A percentile compares a stretch with the other conserved stretches of the same genome.
phyloP scores from a whole-genome alignment of 2,797 vertebrate species.

The Sebastolobus alascanus region DNA sequence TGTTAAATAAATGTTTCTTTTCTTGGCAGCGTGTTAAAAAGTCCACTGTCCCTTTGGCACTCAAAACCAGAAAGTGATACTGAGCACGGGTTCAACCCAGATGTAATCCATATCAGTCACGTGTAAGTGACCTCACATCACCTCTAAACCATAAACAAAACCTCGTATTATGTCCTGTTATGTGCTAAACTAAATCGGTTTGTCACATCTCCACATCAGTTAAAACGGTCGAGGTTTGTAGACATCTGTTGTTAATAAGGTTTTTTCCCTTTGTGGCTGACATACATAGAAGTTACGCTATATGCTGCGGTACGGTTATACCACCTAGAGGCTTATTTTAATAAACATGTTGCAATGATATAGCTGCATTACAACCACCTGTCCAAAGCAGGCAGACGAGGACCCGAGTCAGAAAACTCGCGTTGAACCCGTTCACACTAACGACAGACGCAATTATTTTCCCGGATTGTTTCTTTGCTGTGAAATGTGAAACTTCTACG shows the following conservation, averaged over 20 bases:
- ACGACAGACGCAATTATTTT: background rate
- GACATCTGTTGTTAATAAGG: background rate
- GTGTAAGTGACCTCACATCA: background rate
- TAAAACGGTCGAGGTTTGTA: background rate
- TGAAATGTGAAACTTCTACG: constrained; percentile 25
- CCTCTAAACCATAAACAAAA: background rate
- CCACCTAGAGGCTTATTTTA: background rate
- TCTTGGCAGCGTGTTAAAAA: constrained; percentile 22
- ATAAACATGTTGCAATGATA: background rate
- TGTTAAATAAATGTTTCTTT: constrained; percentile 45
- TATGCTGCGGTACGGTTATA: background rate
- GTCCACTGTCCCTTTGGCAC: constrained; percentile 8
- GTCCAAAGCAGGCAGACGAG: background rate
- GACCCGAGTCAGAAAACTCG: background rate
- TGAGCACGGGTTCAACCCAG: background rate
- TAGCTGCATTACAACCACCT: background rate
- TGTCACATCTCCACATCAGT: background rate
- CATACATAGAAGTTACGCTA: background rate
- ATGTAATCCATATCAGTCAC: background rate
- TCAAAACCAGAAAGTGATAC: background rate
- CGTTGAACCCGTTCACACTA: background rate
- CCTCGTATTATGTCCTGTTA: background rate
- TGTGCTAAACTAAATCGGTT: background rate
- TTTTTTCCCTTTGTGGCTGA: background rate
- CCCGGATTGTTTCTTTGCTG: constrained; percentile 7